Percentiles rank a stretch among this genome's conserved stretches.
Evolutionary conservation across 2,797 vertebrate species (phyloP).

Genomic region (Halcyon chelicuti): DNA sequence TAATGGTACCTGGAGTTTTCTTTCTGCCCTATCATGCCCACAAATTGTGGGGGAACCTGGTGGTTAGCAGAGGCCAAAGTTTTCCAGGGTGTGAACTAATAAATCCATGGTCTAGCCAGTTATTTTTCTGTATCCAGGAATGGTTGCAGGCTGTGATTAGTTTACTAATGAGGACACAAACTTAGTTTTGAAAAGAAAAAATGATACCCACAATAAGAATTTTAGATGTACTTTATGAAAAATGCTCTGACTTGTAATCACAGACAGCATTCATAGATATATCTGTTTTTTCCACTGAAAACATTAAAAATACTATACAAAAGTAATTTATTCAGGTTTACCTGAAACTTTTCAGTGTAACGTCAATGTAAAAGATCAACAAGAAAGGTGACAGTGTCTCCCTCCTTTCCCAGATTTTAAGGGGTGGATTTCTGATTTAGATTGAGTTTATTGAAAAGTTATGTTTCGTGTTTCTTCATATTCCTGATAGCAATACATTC

Average conservation of each 20-base stretch:
- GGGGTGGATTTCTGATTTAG: not conserved
- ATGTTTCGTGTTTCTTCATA: not conserved
- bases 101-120: not conserved
- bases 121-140: not conserved
- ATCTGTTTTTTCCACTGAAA: not conserved
- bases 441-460: not conserved
- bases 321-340: not conserved
- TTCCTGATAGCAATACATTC: not conserved
- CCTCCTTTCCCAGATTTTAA: accelerated
- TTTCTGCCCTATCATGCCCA: not conserved
- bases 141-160: not conserved
- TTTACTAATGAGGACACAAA: no score
- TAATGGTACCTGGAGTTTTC: not conserved
- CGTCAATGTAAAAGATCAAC: no score
- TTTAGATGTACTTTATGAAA: not conserved
- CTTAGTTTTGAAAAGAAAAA: not conserved
- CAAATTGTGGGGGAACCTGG: not conserved
- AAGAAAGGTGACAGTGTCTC: not conserved
- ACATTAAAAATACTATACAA: not conserved
- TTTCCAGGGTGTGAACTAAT: not conserved
- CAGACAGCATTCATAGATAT: not conserved
- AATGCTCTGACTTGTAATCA: not conserved
- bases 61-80: not conserved
- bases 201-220: not conserved
- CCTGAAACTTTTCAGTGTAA: not conserved